Conservation (phyloP, 2,888 invertebrate species). For the Caenorhabditis sp. region DNA sequence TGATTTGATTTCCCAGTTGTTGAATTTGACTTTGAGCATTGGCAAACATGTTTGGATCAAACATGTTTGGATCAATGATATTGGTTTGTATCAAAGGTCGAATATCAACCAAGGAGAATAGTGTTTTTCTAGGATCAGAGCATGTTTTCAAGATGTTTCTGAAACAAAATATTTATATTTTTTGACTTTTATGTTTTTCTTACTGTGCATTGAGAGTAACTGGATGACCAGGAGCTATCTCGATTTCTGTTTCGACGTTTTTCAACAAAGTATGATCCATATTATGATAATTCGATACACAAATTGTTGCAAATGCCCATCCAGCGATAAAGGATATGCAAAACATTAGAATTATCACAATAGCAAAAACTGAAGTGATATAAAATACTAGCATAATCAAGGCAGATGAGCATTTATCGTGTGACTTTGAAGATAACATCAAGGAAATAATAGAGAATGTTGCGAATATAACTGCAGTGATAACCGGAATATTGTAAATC, state of each 20-base stretch:
- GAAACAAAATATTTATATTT: not conserved
- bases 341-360: not conserved
- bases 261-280: not conserved
- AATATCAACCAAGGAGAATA: not conserved
- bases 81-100: not conserved
- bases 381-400: not conserved
- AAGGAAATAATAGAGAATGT: too few species aligned
- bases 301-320: not conserved
- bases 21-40: too few species aligned
- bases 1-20: too few species aligned
- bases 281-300: not conserved
- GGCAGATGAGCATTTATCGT: too few species aligned
- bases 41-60: not conserved
- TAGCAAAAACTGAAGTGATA: not conserved
- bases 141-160: not conserved
- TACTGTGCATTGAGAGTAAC: not conserved
- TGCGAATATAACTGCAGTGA: not conserved
- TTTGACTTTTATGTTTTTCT: not conserved
- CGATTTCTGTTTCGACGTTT: not conserved
- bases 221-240: not conserved
- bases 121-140: not conserved
- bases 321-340: not conserved
- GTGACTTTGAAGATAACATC: too few species aligned
- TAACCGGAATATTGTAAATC: too few species aligned
- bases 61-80: not conserved